Conservation (phyloP, 2,113 vertebrate genomes). For the Pantherophis guttatus region DNA sequence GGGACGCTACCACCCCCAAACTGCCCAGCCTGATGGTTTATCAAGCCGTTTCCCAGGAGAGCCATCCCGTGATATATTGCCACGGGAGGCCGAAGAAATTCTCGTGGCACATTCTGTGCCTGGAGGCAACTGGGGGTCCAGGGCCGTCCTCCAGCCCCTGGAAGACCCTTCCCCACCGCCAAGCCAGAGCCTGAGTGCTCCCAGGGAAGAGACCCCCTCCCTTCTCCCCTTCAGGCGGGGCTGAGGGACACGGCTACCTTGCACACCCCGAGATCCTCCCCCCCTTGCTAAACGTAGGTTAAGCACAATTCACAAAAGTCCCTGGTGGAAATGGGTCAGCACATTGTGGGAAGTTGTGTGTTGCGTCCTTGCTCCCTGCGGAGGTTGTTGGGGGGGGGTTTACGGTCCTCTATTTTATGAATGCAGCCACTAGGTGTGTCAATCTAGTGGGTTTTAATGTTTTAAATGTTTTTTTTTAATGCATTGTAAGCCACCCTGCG, state of each 20-base stretch:
- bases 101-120: no score
- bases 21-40: background rate
- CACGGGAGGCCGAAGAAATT: no score
- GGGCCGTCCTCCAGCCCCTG: background rate
- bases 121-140: background rate
- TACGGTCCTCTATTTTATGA: background rate
- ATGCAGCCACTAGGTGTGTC: background rate
- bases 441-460: no score
- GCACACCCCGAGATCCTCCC: no score
- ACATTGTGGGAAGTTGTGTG: background rate
- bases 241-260: no score
- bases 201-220: background rate
- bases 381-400: no score
- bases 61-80: background rate
- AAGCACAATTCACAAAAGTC: background rate
- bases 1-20: background rate
- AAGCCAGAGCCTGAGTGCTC: background rate
- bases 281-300: accelerated
- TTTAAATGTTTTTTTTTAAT: no score
- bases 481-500: no score
- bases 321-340: background rate
- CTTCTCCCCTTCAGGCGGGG: background rate
- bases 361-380: background rate
- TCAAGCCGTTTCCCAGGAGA: background rate
- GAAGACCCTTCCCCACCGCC: no score